Base-by-base conservation (phyloP, 2,113 vertebrate species). In the Saguinus midas region DNA sequence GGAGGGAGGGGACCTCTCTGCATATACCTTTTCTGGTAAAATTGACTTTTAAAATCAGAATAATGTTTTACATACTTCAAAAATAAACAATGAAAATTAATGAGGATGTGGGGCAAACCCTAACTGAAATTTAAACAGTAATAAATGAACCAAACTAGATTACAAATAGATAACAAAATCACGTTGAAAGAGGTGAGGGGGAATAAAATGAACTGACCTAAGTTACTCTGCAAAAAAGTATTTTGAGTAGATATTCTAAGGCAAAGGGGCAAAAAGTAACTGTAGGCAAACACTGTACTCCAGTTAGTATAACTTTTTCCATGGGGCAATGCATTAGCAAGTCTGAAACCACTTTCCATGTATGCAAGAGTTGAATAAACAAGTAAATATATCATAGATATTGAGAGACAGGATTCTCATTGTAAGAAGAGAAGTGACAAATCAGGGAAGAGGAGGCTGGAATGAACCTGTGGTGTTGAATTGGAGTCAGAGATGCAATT, bases 1-100 rank as follows among this genome's bases (percentile, higher is more conserved):
- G 7, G 66, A 68, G 66, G 35, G 66, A n/a, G 66, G 32, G 66
- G 2, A 68, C 6, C 66, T 68, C 66, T 68, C 66, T 68, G 35
- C 0, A 0, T 18, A 68, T n/a, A 68, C 16, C 2, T 7, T 68
- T n/a, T n/a, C 16, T 16, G 18, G 32, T 72, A 72, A 37, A 1
- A 18, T 21, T 72, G n/a, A n/a, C n/a, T 72, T 35, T n/a, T 72
- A 72, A 72, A 72, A 72, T 37, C 68, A 72, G n/a, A 72, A 8
- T 72, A 72, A 72, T 72, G 17, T 72, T 72, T 72, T n/a, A 37
- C 68, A 37, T 72, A 72, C 18, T 37, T n/a, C 68, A n/a, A 68
- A 32, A 14, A 58, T n/a, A 68, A n/a, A 20, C 17, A 72, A 72
- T 72, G n/a, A 72, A 37, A 72, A 21, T 72, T 37, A 37, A 70